A percentile compares a stretch with the other conserved stretches of the same genome.
Evolutionary conservation across 64 coral and sea anemone genomes (phyloP).

Genomic region (Acropora tenuis): DNA sequence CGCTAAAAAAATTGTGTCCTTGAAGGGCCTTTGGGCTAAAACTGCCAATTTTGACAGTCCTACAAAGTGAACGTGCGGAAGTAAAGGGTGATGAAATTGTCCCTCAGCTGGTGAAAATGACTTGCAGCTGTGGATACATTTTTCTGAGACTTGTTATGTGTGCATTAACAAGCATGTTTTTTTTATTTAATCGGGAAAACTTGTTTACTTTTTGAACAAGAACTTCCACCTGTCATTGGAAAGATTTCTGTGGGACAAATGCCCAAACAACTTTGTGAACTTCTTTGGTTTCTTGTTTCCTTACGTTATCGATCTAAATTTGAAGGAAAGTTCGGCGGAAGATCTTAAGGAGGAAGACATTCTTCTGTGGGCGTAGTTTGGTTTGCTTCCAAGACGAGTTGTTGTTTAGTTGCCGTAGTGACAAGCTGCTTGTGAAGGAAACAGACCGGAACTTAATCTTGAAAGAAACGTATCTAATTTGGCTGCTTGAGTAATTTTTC

Average conservation of each 20-base stretch:
- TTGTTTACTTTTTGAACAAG: not conserved
- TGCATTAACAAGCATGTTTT: too few relatives aligned
- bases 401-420: not conserved
- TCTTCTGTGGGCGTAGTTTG: too few relatives aligned
- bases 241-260: not conserved
- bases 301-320: not conserved
- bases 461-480: not conserved
- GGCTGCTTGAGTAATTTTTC: too few relatives aligned
- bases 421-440: not conserved
- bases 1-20: too few relatives aligned
- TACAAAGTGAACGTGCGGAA: too few relatives aligned
- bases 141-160: too few relatives aligned
- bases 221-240: not conserved
- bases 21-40: too few relatives aligned
- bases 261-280: not conserved
- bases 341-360: too few relatives aligned
- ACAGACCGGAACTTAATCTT: not conserved
- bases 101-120: too few relatives aligned
- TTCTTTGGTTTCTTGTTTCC: constrained; percentile 8
- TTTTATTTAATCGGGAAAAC: not conserved
- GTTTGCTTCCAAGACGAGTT: not conserved
- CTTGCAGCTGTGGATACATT: too few relatives aligned
- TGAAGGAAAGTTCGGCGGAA: not conserved
- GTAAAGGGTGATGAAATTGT: too few relatives aligned
- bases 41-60: too few relatives aligned